phyloP scores from a whole-genome alignment of 2,888 invertebrate genomes.

The Eristalinus aeneus region DNA sequence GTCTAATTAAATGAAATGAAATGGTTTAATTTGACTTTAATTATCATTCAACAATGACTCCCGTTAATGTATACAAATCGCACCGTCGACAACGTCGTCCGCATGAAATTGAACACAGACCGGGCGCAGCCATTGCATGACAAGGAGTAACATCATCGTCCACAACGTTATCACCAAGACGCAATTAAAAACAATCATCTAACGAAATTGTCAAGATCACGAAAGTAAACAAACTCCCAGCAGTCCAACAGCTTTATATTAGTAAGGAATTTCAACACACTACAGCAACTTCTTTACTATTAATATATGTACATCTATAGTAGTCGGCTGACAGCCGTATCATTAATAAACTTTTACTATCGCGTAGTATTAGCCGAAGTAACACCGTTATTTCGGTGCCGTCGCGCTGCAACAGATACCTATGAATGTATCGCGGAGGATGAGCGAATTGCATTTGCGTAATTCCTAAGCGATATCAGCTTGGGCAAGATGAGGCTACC shows the following conservation, averaged over 20 bases:
- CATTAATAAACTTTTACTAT: slow-evolving; percentile 69
- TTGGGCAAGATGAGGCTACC: slow-evolving; percentile 21
- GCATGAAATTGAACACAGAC: slow-evolving; percentile 36
- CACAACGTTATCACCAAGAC: slow-evolving; percentile 51
- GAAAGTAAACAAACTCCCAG: slow-evolving; percentile 65
- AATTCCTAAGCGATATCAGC: slow-evolving; percentile 59
- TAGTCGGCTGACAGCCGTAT: slow-evolving; percentile 27
- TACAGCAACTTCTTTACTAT: slow-evolving; percentile 24
- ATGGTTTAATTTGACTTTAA: slow-evolving; percentile 46
- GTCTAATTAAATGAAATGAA: neutral
- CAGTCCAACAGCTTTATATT: neutral
- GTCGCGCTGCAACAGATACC: slow-evolving; percentile 20
- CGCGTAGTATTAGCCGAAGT: slow-evolving; percentile 57
- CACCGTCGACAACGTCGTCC: slow-evolving; percentile 11
- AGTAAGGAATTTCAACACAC: neutral
- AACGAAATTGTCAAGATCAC: slow-evolving; percentile 69
- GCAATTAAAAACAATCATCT: slow-evolving; percentile 70
- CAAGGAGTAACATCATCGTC: slow-evolving; percentile 52
- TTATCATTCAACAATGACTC: slow-evolving; percentile 33
- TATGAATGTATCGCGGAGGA: neutral
- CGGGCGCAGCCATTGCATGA: slow-evolving; percentile 22
- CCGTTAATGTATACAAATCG: slow-evolving; percentile 51
- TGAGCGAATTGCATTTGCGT: slow-evolving; percentile 61
- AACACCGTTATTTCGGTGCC: slow-evolving; percentile 62
- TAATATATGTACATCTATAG: slow-evolving; percentile 58